Percentiles rank a stretch among this genome's conserved stretches.
phyloP scores from a whole-genome alignment of 2,888 invertebrate species.

The Eupithecia exiguata region DNA sequence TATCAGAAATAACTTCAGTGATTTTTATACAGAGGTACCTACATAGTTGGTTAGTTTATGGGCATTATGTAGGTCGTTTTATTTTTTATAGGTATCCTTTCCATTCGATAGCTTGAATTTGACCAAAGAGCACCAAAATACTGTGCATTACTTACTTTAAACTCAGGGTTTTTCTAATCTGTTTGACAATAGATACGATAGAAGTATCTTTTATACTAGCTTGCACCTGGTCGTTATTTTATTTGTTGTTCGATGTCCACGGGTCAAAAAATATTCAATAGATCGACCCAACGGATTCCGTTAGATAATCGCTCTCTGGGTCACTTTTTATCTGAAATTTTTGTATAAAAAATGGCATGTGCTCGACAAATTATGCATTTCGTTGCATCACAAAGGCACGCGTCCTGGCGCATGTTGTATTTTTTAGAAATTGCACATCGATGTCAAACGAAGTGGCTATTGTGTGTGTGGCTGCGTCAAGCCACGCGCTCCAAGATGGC shows the following conservation, averaged over 20 bases:
- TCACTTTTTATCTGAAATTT: conserved; percentile 73
- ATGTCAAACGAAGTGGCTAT: conserved; percentile 69
- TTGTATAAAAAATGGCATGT: conserved; percentile 74
- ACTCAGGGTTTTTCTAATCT: conserved; percentile 26
- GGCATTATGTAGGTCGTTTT: not conserved
- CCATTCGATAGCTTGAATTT: not conserved
- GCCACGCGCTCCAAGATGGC: conserved; percentile 52
- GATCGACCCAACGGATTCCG: conserved; percentile 73
- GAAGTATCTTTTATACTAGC: conserved; percentile 67
- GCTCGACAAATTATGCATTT: conserved; percentile 82
- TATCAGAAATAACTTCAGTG: conserved; percentile 47
- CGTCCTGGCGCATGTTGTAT: conserved; percentile 62
- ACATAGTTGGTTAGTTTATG: not conserved
- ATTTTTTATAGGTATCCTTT: not conserved
- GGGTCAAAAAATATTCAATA: conserved; percentile 78
- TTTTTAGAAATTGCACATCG: conserved; percentile 69
- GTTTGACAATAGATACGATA: conserved; percentile 46
- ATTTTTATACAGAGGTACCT: conserved; percentile 21
- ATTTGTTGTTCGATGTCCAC: conserved; percentile 71
- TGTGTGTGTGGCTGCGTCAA: conserved; percentile 64
- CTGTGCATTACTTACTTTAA: conserved; percentile 4
- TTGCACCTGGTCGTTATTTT: conserved; percentile 75
- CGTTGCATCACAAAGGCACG: conserved; percentile 75
- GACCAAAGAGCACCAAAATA: not conserved
- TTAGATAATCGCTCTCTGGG: conserved; percentile 72